phyloP scores from a whole-genome alignment of 2,888 invertebrate genomes.

The Odontothrips loti region DNA sequence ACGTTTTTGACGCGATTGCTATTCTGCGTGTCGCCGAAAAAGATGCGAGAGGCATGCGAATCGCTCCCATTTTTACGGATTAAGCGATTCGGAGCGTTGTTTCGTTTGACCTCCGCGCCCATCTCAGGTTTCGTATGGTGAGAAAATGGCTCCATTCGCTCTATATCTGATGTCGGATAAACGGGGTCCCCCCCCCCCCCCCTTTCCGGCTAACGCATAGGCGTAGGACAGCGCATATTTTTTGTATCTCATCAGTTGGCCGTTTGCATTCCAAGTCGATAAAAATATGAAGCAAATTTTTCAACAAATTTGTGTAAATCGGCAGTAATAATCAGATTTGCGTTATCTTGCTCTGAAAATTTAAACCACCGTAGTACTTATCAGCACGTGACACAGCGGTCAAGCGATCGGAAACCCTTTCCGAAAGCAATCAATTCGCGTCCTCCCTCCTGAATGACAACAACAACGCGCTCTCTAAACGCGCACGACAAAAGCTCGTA shows the following conservation, averaged over 20 bases:
- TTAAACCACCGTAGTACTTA: too few species aligned
- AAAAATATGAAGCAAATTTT: neutral
- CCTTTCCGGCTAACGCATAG: neutral
- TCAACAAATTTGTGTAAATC: neutral
- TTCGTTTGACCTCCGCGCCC: neutral
- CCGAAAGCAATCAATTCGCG: too few species aligned
- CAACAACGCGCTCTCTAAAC: too few species aligned
- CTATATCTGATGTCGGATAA: neutral
- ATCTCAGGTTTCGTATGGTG: neutral
- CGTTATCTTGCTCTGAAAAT: too few species aligned
- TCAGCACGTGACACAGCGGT: too few species aligned
- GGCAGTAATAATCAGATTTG: too few species aligned
- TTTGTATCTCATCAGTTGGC: neutral
- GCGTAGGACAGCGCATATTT: neutral
- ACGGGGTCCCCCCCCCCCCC: neutral
- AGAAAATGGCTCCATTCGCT: slow-evolving; percentile 19
- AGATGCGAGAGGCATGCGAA: neutral
- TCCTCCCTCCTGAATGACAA: too few species aligned
- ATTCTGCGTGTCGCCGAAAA: neutral
- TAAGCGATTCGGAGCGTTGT: neutral
- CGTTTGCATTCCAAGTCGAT: neutral
- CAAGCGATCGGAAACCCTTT: too few species aligned
- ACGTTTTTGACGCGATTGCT: neutral
- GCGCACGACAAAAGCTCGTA: too few species aligned
- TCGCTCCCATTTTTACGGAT: slow-evolving; percentile 13